Evolutionary conservation across 1,140 invertebrate species (phyloP), one percentile per base, ranked within the genome.

Genomic region (Drosophila baimaii): DNA sequence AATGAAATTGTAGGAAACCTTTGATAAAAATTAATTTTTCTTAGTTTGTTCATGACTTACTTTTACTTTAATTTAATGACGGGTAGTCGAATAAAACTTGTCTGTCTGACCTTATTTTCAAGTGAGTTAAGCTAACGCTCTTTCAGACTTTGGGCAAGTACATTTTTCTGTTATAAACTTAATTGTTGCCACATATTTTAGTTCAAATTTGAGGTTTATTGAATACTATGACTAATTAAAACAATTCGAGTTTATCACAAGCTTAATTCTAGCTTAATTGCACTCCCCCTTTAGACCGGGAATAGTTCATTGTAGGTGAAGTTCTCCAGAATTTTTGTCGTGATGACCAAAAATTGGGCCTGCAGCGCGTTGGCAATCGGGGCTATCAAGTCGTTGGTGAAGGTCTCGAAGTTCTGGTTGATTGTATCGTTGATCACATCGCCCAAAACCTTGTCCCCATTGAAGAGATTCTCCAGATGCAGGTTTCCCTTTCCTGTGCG

Each of bases 381-480:
- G 0, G 94, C 95, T 49, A 93, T 92, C 0, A 95, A 62, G 70
- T 95, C 95, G 39, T 92, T 93, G 5, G 94, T 80, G 63, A 95
- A 95, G 0, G 93, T 68, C 49, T 94, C 92, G 63, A 95, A 94
- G 74, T 95, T 95, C 39, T 93, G 93, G 80, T 95, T 95, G 37
- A 95, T 94, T 0, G 94, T 93, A 9, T 91, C 92, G 78, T 95
- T 95, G 5, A 95, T 92, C 4, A 95, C 92, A 23, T 94, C 93
- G 4, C 94, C 93, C 49, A 94, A 75, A 7, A 92, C 79, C 75
- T 93, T 93, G 57, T 95, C 94, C 12, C 94, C 95, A 19, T 93
- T 93, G 49, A 95, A 95, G 2, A 95, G 91, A 90, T 95, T 95
- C 1, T 94, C 93, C 21, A 95, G 81, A 17, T 92, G 89, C 2